Percentiles rank a stretch among this genome's conserved stretches.
These are phyloP conservation scores for Agrotis ipsilon DNA, from an alignment of 2,888 invertebrate species.

Conservation along the genomic window DNA sequence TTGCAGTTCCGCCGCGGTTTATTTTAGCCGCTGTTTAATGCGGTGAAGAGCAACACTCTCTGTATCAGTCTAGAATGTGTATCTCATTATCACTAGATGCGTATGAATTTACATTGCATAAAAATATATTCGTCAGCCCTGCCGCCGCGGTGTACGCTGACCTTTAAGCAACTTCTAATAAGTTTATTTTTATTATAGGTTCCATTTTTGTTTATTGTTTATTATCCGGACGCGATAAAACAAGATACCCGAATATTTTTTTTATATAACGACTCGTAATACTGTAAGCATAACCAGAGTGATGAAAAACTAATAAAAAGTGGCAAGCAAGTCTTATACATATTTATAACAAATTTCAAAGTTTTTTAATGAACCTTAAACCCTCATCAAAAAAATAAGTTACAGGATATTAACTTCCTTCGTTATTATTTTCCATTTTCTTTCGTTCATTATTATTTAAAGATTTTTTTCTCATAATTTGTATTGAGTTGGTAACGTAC, in stretches of 20 bases:
- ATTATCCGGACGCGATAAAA: neutral
- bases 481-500: too few relatives aligned
- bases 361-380: slow-evolving; percentile 5
- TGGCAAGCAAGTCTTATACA: slow-evolving; percentile 11
- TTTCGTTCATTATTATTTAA: neutral
- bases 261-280: slow-evolving; percentile 7
- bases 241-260: neutral
- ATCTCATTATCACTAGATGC: too few relatives aligned
- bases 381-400: neutral
- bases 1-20: too few relatives aligned
- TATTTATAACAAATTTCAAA: slow-evolving; percentile 18
- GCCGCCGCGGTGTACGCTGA: too few relatives aligned
- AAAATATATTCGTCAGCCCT: too few relatives aligned
- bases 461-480: neutral
- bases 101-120: too few relatives aligned
- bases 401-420: neutral
- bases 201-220: neutral
- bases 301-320: slow-evolving; percentile 19
- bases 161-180: too few relatives aligned
- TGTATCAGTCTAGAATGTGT: too few relatives aligned
- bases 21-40: too few relatives aligned
- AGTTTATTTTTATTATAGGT: neutral
- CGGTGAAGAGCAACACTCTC: too few relatives aligned
- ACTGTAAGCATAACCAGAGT: neutral
- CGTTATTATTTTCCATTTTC: neutral